A percentile compares a stretch with the other conserved stretches of the same genome.
phyloP scores from a whole-genome alignment of 2,888 invertebrate genomes.

The Melieria crassipennis region DNA sequence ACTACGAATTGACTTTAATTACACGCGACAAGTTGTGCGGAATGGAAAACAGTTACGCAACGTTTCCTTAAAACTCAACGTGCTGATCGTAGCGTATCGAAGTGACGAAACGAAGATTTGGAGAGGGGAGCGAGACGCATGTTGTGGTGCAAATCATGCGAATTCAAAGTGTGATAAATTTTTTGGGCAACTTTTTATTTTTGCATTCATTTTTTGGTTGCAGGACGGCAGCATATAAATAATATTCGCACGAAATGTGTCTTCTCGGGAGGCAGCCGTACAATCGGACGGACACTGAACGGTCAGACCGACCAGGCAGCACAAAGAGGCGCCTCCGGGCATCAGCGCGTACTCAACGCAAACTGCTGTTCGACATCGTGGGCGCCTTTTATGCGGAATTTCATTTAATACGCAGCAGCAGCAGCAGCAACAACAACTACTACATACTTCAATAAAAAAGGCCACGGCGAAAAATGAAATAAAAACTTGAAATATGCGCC shows the following conservation, averaged over 20 bases:
- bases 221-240: constrained; percentile 54
- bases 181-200: constrained; percentile 46
- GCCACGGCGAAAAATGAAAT: constrained; percentile 17
- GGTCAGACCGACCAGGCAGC: constrained; percentile 2
- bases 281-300: constrained; percentile 31
- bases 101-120: neutral
- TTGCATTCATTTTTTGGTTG: constrained; percentile 22
- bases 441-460: neutral
- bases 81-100: too few relatives aligned
- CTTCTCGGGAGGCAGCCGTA: constrained; percentile 48
- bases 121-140: constrained; percentile 8
- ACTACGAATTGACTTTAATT: too few relatives aligned
- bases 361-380: constrained; percentile 42
- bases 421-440: constrained; percentile 1
- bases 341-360: constrained; percentile 45
- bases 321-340: constrained; percentile 58
- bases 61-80: too few relatives aligned
- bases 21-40: too few relatives aligned
- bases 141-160: neutral
- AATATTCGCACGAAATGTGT: constrained; percentile 64
- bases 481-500: constrained; percentile 59
- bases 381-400: constrained; percentile 46
- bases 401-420: constrained; percentile 27
- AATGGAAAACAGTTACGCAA: too few relatives aligned
- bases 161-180: constrained; percentile 54